Evolutionary conservation across 2,113 vertebrate genomes (phyloP), one percentile per base, ranked within the genome.

Genomic region (Athene noctua): DNA sequence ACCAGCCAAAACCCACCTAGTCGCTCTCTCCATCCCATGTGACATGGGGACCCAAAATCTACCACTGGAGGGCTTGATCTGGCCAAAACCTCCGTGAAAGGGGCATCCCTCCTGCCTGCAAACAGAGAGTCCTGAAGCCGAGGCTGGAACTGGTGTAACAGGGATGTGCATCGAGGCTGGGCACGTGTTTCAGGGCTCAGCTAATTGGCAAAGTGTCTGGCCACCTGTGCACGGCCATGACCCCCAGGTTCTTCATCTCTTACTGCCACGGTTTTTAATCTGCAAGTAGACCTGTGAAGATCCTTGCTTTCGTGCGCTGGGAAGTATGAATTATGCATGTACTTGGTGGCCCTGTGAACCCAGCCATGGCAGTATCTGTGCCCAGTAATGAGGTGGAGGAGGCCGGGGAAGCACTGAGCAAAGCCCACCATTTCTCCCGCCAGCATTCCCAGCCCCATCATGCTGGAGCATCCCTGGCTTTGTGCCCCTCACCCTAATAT

Each of bases 391-490:
- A 86, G 26, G 18, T 20, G 51, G 15, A 62, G 42, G 27, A 61
- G 54, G 34, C 15, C 46, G 23, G 29, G 34, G 40, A 73, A 29
- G 65, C 78, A 42, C 59, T 0, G 0, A 44, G 63, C 23, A 36
- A 61, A 72, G 47, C 55, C 52, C 32, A 10, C 16, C 23, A 1
- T 11, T 0, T 0, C 17, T 67, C 32, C 65, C 3, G 0, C 21
- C 0, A 2, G 5, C 10, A 36, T 61, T 40, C 34, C 61, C 66
- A 68, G 32, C 54, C 38, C n/a, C 1, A 0, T 15, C 0, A 1
- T 58, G 36, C 42, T 0, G 0, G 15, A 51, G 23, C 17, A 18
- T 15, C 44, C 61, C 89, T 4, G 8, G 4, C 1, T 63, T 61
- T 30, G 5, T 40, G 22, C 5, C 34, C 15, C 29, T 13, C 19